phyloP scores from a whole-genome alignment of 2,113 vertebrate genomes.

The Clarias gariepinus region DNA sequence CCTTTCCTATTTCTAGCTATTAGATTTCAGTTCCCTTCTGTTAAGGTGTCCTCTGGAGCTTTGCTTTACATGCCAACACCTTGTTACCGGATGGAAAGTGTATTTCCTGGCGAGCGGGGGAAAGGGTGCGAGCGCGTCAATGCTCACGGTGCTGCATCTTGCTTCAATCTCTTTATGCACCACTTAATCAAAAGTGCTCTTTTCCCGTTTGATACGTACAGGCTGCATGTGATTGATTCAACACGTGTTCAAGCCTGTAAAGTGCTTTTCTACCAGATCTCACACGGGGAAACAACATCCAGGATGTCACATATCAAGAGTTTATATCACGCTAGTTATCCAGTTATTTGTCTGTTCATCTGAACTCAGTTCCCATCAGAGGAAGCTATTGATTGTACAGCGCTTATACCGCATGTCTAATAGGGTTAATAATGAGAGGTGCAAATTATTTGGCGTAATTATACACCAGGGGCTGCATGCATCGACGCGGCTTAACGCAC shows the following conservation, averaged over 20 bases:
- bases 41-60: too few relatives aligned
- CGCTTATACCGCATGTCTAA: neutral
- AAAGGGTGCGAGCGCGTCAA: neutral
- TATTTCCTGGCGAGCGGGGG: neutral
- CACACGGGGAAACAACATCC: neutral
- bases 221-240: neutral
- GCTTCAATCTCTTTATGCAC: neutral
- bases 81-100: neutral
- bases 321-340: neutral
- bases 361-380: neutral
- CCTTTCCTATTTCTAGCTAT: neutral
- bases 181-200: neutral
- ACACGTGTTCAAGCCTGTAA: neutral
- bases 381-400: slow-evolving; percentile 21
- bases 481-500: neutral
- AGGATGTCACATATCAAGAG: neutral
- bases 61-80: neutral
- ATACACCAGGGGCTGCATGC: neutral
- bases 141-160: neutral
- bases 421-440: slow-evolving; percentile 13
- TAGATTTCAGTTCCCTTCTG: neutral
- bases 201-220: neutral
- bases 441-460: neutral
- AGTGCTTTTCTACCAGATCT: neutral
- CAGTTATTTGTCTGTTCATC: neutral